A percentile compares a stretch with the other conserved stretches of the same genome.
These are phyloP conservation scores for Botrylloides violaceus DNA, from an alignment of 23 tunicate genomes.

Conservation along the genomic window DNA sequence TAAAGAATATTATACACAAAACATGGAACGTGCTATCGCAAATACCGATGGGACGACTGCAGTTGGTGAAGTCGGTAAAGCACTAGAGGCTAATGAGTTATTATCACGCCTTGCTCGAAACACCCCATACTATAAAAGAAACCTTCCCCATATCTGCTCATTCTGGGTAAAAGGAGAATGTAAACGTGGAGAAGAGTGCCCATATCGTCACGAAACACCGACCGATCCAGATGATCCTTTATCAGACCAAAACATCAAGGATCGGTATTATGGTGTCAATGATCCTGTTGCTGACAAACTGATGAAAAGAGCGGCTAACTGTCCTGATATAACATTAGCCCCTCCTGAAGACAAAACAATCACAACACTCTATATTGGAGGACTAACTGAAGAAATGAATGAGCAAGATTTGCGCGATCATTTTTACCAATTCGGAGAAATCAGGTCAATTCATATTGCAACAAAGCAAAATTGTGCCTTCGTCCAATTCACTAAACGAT, in stretches of 20 bases:
- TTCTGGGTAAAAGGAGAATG: slow-evolving; percentile 99
- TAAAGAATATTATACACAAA: slow-evolving; percentile 93
- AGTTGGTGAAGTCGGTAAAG: slow-evolving; percentile 78
- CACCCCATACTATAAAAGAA: slow-evolving; percentile 93
- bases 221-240: slow-evolving; percentile 99
- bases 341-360: slow-evolving; percentile 92
- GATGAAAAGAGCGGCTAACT: slow-evolving; percentile 46
- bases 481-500: slow-evolving; percentile 87
- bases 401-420: slow-evolving; percentile 90
- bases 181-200: slow-evolving; percentile 98
- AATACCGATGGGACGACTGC: slow-evolving; percentile 97
- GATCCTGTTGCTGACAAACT: slow-evolving; percentile 98
- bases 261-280: slow-evolving; percentile 96
- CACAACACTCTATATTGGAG: slow-evolving; percentile 92
- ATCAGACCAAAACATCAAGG: slow-evolving; percentile 98
- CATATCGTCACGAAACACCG: slow-evolving; percentile 98
- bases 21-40: slow-evolving; percentile 94
- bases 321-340: slow-evolving; percentile 49
- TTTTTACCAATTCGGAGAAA: slow-evolving; percentile 98
- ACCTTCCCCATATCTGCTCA: slow-evolving; percentile 95
- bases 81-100: slow-evolving; percentile 77
- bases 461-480: slow-evolving; percentile 93
- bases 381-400: slow-evolving; percentile 46
- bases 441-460: slow-evolving; percentile 79
- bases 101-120: slow-evolving; percentile 71